Percentiles rank a stretch among this genome's conserved stretches.
These are phyloP conservation scores for Acrocephalus kingi DNA, from an alignment of 2,113 vertebrate species.

Conservation along the genomic window DNA sequence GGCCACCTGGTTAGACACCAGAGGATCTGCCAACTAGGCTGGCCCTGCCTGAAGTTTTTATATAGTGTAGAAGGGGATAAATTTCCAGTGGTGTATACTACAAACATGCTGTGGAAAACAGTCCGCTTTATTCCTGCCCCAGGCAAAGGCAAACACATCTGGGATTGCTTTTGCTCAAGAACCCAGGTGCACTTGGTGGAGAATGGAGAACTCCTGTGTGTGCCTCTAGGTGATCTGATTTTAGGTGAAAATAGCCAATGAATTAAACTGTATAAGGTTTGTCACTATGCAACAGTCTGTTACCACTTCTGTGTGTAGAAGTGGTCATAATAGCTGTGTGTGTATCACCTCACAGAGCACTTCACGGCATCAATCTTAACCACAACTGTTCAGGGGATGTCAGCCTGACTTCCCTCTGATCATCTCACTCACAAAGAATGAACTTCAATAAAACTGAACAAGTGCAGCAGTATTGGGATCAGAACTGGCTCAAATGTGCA, in stretches of 20 bases:
- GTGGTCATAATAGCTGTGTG: background rate
- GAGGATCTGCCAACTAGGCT: background rate
- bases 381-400: background rate
- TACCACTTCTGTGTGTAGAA: background rate
- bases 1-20: background rate
- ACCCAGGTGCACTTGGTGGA: background rate
- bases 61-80: background rate
- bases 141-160: background rate
- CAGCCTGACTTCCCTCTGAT: background rate
- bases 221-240: background rate
- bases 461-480: background rate
- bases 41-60: background rate
- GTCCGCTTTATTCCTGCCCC: background rate
- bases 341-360: background rate
- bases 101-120: background rate
- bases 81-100: background rate
- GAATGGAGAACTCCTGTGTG: background rate
- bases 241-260: background rate
- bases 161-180: background rate
- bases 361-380: fast-evolving
- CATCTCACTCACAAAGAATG: fast-evolving
- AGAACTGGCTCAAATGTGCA: background rate
- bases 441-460: background rate
- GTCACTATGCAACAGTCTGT: background rate
- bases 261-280: background rate